Base-by-base conservation (phyloP, 2,888 invertebrate genomes). In the Poecilus cupreus region DNA sequence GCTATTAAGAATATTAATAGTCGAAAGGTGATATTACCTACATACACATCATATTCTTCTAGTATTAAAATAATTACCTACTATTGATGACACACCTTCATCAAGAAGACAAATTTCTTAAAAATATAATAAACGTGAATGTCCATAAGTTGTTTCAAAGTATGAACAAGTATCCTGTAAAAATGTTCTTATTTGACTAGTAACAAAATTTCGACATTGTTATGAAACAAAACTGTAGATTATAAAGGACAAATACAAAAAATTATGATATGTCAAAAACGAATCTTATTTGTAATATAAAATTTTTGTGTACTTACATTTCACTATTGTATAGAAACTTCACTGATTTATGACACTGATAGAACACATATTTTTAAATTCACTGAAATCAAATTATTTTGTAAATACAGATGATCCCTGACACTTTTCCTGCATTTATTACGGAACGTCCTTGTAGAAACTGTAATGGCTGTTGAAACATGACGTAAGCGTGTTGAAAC, bases 351-450 rank as follows among this genome's bases (percentile, higher is more conserved):
- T 51, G 20, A 26, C 43, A 80, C 80, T 11, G 57, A 54, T 49
- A 11, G 13, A 39, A 80, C 70, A 80, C 79, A 80, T 80, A 57
- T 72, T 80, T 80, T 57, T 72, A 22, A 57, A 72, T 80, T 54
- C 43, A 72, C 22, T 68, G 18, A 51, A 72, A 20, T 24, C 72
- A 72, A 32, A 51, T 20, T 80, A 80, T 80, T 80, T 80, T 72
- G 80, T 80, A 80, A 80, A 80, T 80, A 80, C 80, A 72, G 72
- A 80, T 32, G 72, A 80, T 80, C 72, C 49, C 54, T 80, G 80
- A 80, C 80, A 80, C 72, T 72, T 80, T 80, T 80, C 51, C 80
- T 80, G 80, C 80, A 80, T 80, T 72, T 80, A 80, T 72, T 70
- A 79, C 43, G 16, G 37, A 72, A 80, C 72, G 80, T 80, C 80